These are phyloP conservation scores for Caenorhabditis wallacei DNA, from an alignment of 2,888 invertebrate genomes.

Conservation along the genomic window DNA sequence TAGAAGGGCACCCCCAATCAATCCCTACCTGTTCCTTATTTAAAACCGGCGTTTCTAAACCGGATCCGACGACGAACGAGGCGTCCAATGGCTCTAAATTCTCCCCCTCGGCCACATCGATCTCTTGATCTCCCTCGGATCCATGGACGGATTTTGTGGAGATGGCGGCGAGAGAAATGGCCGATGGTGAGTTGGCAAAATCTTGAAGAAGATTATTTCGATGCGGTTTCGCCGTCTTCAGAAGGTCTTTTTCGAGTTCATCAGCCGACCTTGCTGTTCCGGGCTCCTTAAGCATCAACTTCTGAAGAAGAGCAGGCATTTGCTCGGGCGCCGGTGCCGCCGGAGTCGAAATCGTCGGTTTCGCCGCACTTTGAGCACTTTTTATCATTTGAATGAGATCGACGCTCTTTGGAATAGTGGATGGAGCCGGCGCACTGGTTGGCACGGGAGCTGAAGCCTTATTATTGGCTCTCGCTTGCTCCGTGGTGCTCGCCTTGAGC, in stretches of 20 bases:
- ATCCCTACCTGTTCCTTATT: slow-evolving; percentile 68
- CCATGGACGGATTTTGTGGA: slow-evolving; percentile 73
- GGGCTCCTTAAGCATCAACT: slow-evolving; percentile 63
- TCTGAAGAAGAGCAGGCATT: slow-evolving; percentile 69
- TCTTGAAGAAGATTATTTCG: slow-evolving; percentile 53
- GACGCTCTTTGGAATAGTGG: slow-evolving; percentile 8
- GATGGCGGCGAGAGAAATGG: slow-evolving; percentile 69
- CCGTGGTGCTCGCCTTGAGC: slow-evolving; percentile 62
- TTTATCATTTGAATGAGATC: slow-evolving; percentile 64
- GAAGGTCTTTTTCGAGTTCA: slow-evolving; percentile 71
- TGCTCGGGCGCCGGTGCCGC: slow-evolving; percentile 20
- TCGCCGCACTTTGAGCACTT: slow-evolving; percentile 47
- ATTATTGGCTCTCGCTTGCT: slow-evolving; percentile 37
- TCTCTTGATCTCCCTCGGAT: slow-evolving; percentile 64
- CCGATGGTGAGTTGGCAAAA: slow-evolving; percentile 73
- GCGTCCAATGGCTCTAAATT: slow-evolving; percentile 47
- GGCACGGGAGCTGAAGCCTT: slow-evolving; percentile 14
- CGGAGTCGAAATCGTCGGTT: slow-evolving; percentile 10
- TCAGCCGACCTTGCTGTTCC: slow-evolving; percentile 67
- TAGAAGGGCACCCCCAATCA: too few species aligned
- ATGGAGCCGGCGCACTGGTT: slow-evolving; percentile 7
- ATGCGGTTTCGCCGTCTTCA: slow-evolving; percentile 68
- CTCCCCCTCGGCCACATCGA: slow-evolving; percentile 51
- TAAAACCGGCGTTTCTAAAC: slow-evolving; percentile 53
- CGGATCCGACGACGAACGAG: slow-evolving; percentile 64